phyloP scores from a whole-genome alignment of 1,140 invertebrate species.

The Saccostrea echinata region DNA sequence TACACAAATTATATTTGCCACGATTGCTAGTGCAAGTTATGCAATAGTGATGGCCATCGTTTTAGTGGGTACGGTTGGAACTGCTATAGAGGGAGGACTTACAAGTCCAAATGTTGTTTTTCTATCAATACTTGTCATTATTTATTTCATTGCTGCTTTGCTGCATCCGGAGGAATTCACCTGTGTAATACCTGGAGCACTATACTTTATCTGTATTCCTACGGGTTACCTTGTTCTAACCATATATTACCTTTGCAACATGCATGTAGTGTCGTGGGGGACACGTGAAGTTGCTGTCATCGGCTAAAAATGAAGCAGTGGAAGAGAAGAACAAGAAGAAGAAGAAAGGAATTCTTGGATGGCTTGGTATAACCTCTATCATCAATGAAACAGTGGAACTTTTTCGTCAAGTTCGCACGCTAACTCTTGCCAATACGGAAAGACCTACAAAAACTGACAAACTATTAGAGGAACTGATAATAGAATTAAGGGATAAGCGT shows the following conservation, averaged over 20 bases:
- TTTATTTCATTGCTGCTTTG: slow-evolving; percentile 97
- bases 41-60: slow-evolving; percentile 99
- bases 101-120: slow-evolving; percentile 95
- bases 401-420: slow-evolving; percentile 58
- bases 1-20: slow-evolving; percentile 94
- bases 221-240: slow-evolving; percentile 99
- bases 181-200: slow-evolving; percentile 96
- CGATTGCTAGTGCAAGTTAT: slow-evolving; percentile 96
- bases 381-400: slow-evolving; percentile 66
- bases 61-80: slow-evolving; percentile 92
- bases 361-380: slow-evolving; percentile 62
- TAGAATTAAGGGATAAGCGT: slow-evolving; percentile 59
- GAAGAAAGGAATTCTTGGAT: slow-evolving; percentile 66
- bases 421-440: slow-evolving; percentile 42
- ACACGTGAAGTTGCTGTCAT: slow-evolving; percentile 86
- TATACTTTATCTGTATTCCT: slow-evolving; percentile 98
- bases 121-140: slow-evolving; percentile 87
- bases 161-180: slow-evolving; percentile 99
- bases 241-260: slow-evolving; percentile 98
- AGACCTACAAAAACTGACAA: slow-evolving; percentile 63
- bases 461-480: slow-evolving; percentile 67
- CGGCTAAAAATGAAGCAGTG: slow-evolving; percentile 52
- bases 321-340: slow-evolving; percentile 58
- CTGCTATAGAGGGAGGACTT: slow-evolving; percentile 74
- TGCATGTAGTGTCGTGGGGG: slow-evolving; percentile 99